Evolutionary conservation across 2,797 vertebrate genomes (phyloP).

Genomic region (Garrulus glandarius): DNA sequence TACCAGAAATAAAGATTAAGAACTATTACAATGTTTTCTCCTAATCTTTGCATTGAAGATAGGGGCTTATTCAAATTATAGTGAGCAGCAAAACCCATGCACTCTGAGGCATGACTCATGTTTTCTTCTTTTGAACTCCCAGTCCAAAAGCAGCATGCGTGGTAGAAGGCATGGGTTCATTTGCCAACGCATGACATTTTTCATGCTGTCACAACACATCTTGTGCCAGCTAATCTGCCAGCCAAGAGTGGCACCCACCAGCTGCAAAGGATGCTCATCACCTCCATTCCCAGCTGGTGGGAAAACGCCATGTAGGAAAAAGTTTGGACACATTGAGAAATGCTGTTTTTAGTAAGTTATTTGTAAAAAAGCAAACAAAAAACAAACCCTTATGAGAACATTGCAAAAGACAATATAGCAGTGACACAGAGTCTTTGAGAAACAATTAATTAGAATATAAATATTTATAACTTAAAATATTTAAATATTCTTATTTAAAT

Average conservation of each 20-base stretch:
- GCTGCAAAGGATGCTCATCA: conserved; percentile 50
- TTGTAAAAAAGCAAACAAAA: conserved; percentile 5
- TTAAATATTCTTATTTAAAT: conserved; percentile 15
- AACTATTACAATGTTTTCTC: conserved; percentile 29
- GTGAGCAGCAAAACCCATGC: conserved; percentile 46
- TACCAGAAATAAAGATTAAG: conserved; percentile 46
- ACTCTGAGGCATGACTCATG: conserved; percentile 67
- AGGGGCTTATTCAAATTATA: conserved; percentile 56
- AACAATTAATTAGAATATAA: conserved; percentile 14
- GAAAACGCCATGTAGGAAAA: not conserved
- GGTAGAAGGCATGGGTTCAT: conserved; percentile 28
- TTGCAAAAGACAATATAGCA: not conserved
- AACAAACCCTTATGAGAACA: not conserved
- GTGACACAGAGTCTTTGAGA: not conserved
- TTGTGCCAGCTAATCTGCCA: conserved; percentile 36
- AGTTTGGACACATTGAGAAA: not conserved
- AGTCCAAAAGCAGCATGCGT: conserved; percentile 49
- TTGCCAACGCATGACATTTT: conserved; percentile 69
- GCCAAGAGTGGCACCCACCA: conserved; percentile 51
- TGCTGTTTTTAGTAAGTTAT: not conserved
- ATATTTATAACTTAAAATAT: not conserved
- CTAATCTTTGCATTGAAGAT: conserved; percentile 38
- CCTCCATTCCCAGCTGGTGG: not conserved
- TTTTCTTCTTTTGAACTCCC: conserved; percentile 33
- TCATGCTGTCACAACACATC: conserved; percentile 55